Evolutionary conservation across 2,888 invertebrate species (phyloP).

Genomic region (Tipula lateralis): DNA sequence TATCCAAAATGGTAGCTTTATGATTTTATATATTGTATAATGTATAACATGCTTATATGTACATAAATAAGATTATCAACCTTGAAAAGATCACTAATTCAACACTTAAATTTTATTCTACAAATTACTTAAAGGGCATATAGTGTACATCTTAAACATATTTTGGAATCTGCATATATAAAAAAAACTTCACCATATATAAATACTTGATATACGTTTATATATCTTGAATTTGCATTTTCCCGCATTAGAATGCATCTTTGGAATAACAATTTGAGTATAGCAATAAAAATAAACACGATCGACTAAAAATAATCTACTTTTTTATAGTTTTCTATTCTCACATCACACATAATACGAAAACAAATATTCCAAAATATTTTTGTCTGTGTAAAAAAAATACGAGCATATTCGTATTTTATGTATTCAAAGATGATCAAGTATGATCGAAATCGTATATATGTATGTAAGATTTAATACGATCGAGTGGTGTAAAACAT

Average conservation of each 20-base stretch:
- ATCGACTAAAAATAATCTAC: background rate
- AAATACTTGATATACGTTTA: background rate
- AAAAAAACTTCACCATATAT: background rate
- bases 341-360: background rate
- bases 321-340: background rate
- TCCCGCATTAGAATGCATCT: background rate
- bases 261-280: background rate
- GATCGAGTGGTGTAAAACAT: background rate
- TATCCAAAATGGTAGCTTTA: background rate
- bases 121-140: background rate
- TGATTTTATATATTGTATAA: background rate
- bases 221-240: background rate
- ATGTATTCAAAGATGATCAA: background rate
- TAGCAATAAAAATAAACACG: conserved; percentile 5
- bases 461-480: background rate
- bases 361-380: conserved; percentile 15
- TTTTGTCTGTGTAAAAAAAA: background rate
- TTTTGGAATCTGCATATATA: background rate
- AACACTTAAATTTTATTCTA: background rate
- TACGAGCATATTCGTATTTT: background rate
- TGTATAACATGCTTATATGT: background rate
- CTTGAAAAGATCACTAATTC: conserved; percentile 1
- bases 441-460: conserved; percentile 5
- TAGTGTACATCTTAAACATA: background rate
- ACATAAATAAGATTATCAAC: too few species aligned